Conservation (phyloP, 1,140 invertebrate genomes). For the Calephelis nemesis region DNA sequence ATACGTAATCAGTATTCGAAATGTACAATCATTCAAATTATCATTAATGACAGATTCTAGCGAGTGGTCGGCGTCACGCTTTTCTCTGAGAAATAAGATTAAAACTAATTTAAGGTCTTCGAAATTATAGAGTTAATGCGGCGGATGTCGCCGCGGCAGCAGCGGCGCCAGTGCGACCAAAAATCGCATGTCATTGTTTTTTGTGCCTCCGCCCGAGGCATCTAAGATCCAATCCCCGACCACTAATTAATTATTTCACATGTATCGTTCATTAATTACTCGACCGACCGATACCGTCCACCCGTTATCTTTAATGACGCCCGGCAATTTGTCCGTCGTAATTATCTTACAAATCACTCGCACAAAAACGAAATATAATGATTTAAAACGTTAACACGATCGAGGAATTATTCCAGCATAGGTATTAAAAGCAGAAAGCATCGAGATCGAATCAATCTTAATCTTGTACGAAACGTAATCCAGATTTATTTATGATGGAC, state of each 20-base stretch:
- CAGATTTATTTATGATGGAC: constrained; percentile 78
- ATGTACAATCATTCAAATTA: constrained; percentile 65
- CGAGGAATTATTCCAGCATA: constrained; percentile 60
- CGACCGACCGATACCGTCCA: constrained; percentile 56
- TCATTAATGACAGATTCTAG: constrained; percentile 71
- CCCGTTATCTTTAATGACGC: constrained; percentile 72
- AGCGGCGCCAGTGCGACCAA: constrained; percentile 62
- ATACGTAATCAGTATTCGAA: constrained; percentile 30
- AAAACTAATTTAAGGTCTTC: constrained; percentile 74
- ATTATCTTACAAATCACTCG: constrained; percentile 70
- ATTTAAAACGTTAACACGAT: constrained; percentile 73
- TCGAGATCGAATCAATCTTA: constrained; percentile 78
- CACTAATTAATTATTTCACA: constrained; percentile 78
- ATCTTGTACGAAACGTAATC: constrained; percentile 78
- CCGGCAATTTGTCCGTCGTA: constrained; percentile 72
- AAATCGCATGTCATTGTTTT: constrained; percentile 78
- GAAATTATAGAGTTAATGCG: constrained; percentile 68
- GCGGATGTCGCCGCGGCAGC: constrained; percentile 66
- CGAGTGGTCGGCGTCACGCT: constrained; percentile 64
- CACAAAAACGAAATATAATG: constrained; percentile 67
- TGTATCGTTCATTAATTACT: constrained; percentile 78
- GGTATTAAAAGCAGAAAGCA: constrained; percentile 74
- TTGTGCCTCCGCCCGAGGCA: constrained; percentile 62
- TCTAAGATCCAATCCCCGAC: constrained; percentile 55
- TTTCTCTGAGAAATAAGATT: constrained; percentile 61